These are phyloP conservation scores for Copidosoma floridanum DNA, from an alignment of 1,140 invertebrate species.

Conservation along the genomic window DNA sequence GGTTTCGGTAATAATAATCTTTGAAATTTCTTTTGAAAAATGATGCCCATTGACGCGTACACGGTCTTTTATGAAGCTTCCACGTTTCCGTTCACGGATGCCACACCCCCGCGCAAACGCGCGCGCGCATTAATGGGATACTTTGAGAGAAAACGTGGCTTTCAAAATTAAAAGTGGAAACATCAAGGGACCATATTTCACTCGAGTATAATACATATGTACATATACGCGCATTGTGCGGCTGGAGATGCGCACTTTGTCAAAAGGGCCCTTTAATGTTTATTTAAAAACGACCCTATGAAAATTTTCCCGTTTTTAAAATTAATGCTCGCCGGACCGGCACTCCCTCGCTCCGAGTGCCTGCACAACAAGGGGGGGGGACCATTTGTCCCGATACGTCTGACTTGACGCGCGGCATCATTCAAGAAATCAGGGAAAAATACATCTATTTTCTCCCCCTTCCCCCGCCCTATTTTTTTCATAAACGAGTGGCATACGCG, in stretches of 20 bases:
- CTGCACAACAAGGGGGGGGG: slow-evolving; percentile 27
- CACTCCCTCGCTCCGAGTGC: slow-evolving; percentile 14
- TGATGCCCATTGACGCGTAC: too few species aligned
- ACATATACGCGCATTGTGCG: too few species aligned
- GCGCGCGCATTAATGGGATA: too few species aligned
- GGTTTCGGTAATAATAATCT: too few species aligned
- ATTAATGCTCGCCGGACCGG: slow-evolving; percentile 6
- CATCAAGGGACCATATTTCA: slow-evolving; percentile 6
- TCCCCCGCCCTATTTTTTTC: slow-evolving; percentile 10
- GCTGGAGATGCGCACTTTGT: neutral
- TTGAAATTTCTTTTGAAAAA: too few species aligned
- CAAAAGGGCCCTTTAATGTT: slow-evolving; percentile 16
- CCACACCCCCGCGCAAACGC: too few species aligned
- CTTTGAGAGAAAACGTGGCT: neutral
- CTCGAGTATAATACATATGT: too few species aligned
- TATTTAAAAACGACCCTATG: slow-evolving; percentile 17
- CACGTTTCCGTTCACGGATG: too few species aligned
- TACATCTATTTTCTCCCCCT: too few species aligned
- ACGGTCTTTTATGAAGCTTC: too few species aligned
- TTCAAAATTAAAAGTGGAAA: slow-evolving; percentile 11
- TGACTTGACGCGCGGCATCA: slow-evolving; percentile 15
- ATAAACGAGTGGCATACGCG: slow-evolving; percentile 30
- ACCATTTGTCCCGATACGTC: slow-evolving; percentile 18
- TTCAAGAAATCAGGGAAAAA: slow-evolving; percentile 21
- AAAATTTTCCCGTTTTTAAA: slow-evolving; percentile 7